Evolutionary conservation across 2,113 vertebrate species (phyloP).

Genomic region (Plectropomus leopardus): DNA sequence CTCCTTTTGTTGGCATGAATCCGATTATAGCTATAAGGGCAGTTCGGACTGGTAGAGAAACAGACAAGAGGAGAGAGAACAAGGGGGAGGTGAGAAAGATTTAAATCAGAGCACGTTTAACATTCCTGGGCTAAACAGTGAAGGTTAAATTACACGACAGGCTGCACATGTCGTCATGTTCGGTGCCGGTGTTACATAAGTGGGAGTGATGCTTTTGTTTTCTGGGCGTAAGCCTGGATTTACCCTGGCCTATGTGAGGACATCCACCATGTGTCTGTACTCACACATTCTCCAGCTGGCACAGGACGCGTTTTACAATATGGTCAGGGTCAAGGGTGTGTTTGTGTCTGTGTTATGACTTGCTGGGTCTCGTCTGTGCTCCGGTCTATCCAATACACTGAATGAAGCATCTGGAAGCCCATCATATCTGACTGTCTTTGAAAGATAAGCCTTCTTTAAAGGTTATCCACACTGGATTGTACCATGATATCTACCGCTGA

Average conservation of each 20-base stretch:
- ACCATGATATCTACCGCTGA: not conserved
- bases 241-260: conserved; percentile 37
- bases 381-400: conserved; percentile 1
- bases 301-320: conserved; percentile 24
- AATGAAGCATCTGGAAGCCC: conserved; percentile 15
- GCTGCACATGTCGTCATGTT: conserved; percentile 32
- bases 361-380: not conserved
- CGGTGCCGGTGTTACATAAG: conserved; percentile 62
- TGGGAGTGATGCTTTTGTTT: conserved; percentile 55
- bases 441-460: conserved; percentile 3
- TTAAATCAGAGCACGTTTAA: conserved; percentile 15
- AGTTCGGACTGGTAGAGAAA: conserved; percentile 92
- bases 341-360: conserved; percentile 10
- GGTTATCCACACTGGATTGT: not conserved
- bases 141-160: conserved; percentile 37
- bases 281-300: conserved; percentile 45
- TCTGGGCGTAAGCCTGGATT: conserved; percentile 56
- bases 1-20: conserved; percentile 99
- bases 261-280: conserved; percentile 18
- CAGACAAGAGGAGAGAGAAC: not conserved
- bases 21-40: conserved; percentile 98
- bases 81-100: conserved; percentile 17
- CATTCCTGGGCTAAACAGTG: conserved; percentile 23
- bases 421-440: not conserved
- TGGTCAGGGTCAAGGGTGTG: conserved; percentile 17